Conservation (phyloP, 2,797 vertebrate species). For the Anniella stebbinsi region DNA sequence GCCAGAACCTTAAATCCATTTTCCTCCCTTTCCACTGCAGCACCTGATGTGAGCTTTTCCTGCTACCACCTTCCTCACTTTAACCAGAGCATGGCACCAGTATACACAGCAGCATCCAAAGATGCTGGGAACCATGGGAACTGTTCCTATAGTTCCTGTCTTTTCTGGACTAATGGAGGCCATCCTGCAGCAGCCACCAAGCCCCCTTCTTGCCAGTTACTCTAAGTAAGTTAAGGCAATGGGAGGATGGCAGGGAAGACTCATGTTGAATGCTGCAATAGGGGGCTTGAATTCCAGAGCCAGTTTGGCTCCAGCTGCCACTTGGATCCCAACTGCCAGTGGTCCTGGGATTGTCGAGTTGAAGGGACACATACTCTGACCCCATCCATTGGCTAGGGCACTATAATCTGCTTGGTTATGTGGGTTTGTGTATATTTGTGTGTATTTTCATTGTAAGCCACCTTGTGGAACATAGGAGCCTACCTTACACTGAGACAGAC, state of each 20-base stretch:
- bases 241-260: background rate
- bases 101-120: background rate
- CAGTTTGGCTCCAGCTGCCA: too few relatives aligned
- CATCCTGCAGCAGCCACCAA: background rate
- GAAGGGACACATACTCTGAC: background rate
- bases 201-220: background rate
- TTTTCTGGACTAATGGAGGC: background rate
- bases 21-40: background rate
- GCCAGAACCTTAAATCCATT: background rate
- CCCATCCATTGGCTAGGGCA: background rate
- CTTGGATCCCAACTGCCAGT: background rate
- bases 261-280: background rate
- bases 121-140: background rate
- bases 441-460: background rate
- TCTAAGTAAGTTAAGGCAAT: background rate
- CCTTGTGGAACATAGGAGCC: background rate
- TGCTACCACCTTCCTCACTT: background rate
- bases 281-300: background rate
- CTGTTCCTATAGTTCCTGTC: background rate
- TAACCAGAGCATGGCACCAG: background rate
- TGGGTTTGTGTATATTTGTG: background rate
- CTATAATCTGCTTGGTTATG: background rate
- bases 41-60: background rate
- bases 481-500: too few relatives aligned
- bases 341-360: background rate